Percentiles rank a stretch among this genome's conserved stretches.
Conservation (phyloP, 2,888 invertebrate genomes). For the Eucera pruinosa region DNA sequence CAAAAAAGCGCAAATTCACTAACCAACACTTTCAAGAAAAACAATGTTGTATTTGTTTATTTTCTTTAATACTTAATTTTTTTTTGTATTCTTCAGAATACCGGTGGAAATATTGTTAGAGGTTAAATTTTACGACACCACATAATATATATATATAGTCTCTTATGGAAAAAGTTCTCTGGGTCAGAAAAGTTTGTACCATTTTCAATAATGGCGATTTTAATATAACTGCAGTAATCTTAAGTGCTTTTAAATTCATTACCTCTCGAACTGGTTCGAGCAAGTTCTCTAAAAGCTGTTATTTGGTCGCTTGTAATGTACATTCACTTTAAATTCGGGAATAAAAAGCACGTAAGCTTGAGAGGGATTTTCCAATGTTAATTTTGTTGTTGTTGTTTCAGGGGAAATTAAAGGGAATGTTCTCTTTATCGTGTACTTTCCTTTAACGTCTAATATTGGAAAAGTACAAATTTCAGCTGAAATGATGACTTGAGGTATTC, state of each 20-base stretch:
- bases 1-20: no score
- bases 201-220: slow-evolving; percentile 41
- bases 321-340: not conserved
- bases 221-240: slow-evolving; percentile 22
- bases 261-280: slow-evolving; percentile 16
- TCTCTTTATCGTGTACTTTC: not conserved
- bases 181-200: slow-evolving; percentile 26
- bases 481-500: not conserved
- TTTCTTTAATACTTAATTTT: no score
- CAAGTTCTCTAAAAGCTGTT: slow-evolving; percentile 14
- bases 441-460: not conserved
- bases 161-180: slow-evolving; percentile 2
- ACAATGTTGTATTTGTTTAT: no score
- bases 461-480: not conserved
- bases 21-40: no score
- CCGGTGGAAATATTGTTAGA: no score
- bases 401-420: not conserved
- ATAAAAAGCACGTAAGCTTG: not conserved
- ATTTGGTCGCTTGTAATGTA: slow-evolving; percentile 14
- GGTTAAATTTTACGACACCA: not conserved
- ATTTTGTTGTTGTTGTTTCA: no score
- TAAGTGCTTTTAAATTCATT: slow-evolving; percentile 43
- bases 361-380: not conserved
- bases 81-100: no score
- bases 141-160: not conserved